phyloP scores from a whole-genome alignment of 1,140 invertebrate species.

The Drosophila willistoni region DNA sequence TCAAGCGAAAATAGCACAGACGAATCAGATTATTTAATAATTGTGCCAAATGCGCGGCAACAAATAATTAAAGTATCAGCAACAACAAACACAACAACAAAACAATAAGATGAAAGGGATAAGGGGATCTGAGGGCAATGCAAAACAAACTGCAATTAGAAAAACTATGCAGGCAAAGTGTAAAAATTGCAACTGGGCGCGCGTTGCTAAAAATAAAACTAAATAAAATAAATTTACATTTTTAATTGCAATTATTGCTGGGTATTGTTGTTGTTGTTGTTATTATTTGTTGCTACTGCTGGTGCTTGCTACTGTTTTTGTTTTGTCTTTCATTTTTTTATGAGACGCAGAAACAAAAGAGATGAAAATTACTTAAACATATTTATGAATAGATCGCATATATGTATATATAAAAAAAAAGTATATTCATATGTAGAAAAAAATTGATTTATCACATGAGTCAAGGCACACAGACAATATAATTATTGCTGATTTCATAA shows the following conservation, averaged over 20 bases:
- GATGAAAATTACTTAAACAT: constrained; percentile 47
- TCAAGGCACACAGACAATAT: constrained; percentile 37
- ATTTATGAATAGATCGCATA: constrained; percentile 49
- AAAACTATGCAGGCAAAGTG: constrained; percentile 64
- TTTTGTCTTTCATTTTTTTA: constrained; percentile 61
- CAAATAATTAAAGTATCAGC: constrained; percentile 59
- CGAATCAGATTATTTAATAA: constrained; percentile 79
- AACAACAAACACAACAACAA: background rate
- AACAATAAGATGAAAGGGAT: constrained; percentile 11
- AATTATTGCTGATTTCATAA: constrained; percentile 59
- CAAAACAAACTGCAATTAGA: constrained; percentile 61
- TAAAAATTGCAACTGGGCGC: constrained; percentile 76
- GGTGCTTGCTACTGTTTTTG: constrained; percentile 67
- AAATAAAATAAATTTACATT: constrained; percentile 76
- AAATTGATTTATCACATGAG: constrained; percentile 66
- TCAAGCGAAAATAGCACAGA: constrained; percentile 75
- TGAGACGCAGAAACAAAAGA: constrained; percentile 63
- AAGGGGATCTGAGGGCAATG: constrained; percentile 39
- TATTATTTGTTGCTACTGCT: constrained; percentile 38
- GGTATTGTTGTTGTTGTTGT: constrained; percentile 26
- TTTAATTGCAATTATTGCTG: constrained; percentile 78
- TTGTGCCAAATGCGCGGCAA: constrained; percentile 76
- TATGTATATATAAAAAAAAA: constrained; percentile 38
- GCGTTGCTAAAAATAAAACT: constrained; percentile 77
- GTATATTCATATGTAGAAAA: constrained; percentile 25